Evolutionary conservation across 35 echinoderm and acorn worm species (phyloP), one percentile per base, ranked within the genome.

Genomic region (Heliocidaris erythrogramma): DNA sequence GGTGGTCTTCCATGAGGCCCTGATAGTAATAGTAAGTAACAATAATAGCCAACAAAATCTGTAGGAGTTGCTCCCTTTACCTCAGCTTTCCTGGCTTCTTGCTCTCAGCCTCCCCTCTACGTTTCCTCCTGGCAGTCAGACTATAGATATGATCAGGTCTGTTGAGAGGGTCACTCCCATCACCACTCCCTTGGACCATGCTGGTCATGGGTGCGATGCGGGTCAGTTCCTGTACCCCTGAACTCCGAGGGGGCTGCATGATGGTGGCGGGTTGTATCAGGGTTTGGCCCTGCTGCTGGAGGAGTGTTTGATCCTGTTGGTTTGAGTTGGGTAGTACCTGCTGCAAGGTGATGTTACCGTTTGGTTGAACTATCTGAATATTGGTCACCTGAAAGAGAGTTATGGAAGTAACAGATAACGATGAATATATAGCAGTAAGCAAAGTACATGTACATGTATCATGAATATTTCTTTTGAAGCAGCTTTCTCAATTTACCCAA

Each of bases 1-100:
- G n/a, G n/a, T n/a, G n/a, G n/a, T n/a, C n/a, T n/a, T n/a, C n/a
- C n/a, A n/a, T n/a, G n/a, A n/a, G n/a, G n/a, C n/a, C n/a, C n/a
- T n/a, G n/a, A n/a, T n/a, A n/a, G n/a, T n/a, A n/a, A n/a, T n/a
- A n/a, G n/a, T n/a, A n/a, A n/a, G n/a, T n/a, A n/a, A n/a, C n/a
- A n/a, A n/a, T n/a, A n/a, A n/a, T n/a, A n/a, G n/a, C n/a, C n/a
- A n/a, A n/a, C n/a, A n/a, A n/a, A n/a, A n/a, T 2, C 50, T 53
- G 50, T 53, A 53, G 50, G 50, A 10, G 13, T 53, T 53, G 50
- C 50, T 53, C 50, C 13, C 8, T 53, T 10, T 53, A 96, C 95
- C 94, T 97, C 14, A 96, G 92, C 52, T 97, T 97, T 60, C 97
- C 97, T 32, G 91, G 47, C 95, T 97, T 97, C 90, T 94, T 97